Base-by-base conservation (phyloP, 2,888 invertebrate genomes). In the Cryptocheilus praepositus region DNA sequence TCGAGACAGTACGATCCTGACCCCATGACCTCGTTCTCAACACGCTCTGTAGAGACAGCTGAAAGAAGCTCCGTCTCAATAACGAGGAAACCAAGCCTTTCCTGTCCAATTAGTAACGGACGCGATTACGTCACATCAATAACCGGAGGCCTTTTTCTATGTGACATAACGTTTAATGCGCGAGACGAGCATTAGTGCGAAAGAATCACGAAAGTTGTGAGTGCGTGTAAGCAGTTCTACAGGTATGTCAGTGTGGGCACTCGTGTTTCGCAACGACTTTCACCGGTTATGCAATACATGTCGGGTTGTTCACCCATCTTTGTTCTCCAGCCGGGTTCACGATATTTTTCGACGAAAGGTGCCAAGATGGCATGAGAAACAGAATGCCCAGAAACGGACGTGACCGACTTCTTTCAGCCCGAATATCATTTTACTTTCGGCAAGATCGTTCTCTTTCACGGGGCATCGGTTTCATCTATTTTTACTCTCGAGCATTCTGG, bases 201-300 rank as follows among this genome's bases (percentile, higher is more conserved):
- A 46, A 4, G 54, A 44, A 53, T 51, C 45, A 57, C 66, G 62
- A 45, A 56, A 56, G 60, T 49, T 54, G 62, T 25, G 25, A 2
- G 46, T 59, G 67, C 46, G 43, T 3, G 16, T 8, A 19, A 7
- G 62, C 36, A 11, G 1, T 7, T 36, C 36, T 22, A 53, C 13
- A 22, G 21, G 21, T 53, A 22, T 21, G 25, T 15, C n/a, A 11
- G 63, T 70, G 59, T 44, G 62, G 43, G 51, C 51, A 43, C 28
- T 69, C 60, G 28, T 11, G 77, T 85, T 85, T 79, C 79, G 82
- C 80, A 85, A 85, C 64, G 78, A 70, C 85, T 85, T 85, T 85
- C 85, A 81, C 85, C 81, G 61, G 74, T 85, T 85, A 79, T 55
- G 76, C 71, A 86, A 86, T 70, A 51, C 36, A 15, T 55, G 4